These are phyloP conservation scores for Colistium nudipinnis DNA, from an alignment of 2,113 vertebrate genomes.

Conservation along the genomic window DNA sequence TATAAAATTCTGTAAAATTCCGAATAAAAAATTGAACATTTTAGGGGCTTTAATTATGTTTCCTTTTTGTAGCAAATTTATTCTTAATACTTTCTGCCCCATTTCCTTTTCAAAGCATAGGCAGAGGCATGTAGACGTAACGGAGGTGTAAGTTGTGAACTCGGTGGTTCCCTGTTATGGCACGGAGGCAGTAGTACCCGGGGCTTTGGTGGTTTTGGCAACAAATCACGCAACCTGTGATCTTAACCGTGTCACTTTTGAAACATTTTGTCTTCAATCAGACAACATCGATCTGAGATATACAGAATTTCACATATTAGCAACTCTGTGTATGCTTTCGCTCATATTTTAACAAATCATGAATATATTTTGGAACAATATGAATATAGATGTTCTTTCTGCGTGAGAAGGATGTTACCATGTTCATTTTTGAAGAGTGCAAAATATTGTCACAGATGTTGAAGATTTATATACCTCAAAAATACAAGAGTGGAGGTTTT, in stretches of 20 bases:
- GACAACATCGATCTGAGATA: conserved; percentile 19
- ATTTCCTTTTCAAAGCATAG: conserved; percentile 38
- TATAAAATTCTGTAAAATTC: background rate
- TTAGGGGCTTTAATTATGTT: conserved; percentile 15
- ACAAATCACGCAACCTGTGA: conserved; percentile 57
- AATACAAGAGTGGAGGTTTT: background rate
- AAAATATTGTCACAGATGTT: background rate
- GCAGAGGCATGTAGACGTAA: conserved; percentile 7
- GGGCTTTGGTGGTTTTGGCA: conserved; percentile 65
- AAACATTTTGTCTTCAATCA: conserved; percentile 52
- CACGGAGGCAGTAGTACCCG: conserved; percentile 44
- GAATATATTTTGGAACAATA: background rate
- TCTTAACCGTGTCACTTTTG: conserved; percentile 40
- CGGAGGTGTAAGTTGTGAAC: conserved; percentile 52
- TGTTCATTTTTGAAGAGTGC: background rate
- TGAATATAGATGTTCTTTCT: background rate
- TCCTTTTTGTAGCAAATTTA: conserved; percentile 16
- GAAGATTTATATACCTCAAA: no score
- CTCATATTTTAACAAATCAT: background rate
- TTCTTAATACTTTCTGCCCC: conserved; percentile 29
- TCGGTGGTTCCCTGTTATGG: conserved; percentile 44
- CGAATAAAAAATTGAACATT: background rate
- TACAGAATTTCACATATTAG: conserved; percentile 30
- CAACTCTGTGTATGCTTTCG: conserved; percentile 17
- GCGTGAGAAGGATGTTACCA: background rate